These are phyloP conservation scores for Diploptera punctata DNA, from an alignment of 2,888 invertebrate species.

Conservation along the genomic window DNA sequence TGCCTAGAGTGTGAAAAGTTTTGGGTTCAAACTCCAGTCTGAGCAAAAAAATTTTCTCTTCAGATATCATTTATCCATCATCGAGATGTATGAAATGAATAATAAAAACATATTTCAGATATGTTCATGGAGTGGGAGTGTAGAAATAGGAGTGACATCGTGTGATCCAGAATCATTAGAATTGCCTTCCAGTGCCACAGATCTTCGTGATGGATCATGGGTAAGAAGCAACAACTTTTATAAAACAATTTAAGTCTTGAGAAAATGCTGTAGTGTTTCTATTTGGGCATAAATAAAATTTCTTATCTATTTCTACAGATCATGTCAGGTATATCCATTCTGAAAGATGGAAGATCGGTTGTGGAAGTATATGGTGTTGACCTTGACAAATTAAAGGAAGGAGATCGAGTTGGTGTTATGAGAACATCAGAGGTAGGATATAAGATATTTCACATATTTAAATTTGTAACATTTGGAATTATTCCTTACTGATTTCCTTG, in stretches of 20 bases:
- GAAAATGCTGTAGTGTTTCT: too few species aligned
- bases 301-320: conserved; percentile 61
- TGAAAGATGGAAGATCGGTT: conserved; percentile 83
- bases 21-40: too few species aligned
- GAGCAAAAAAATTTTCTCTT: too few species aligned
- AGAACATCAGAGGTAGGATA: conserved; percentile 74
- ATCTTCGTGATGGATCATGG: conserved; percentile 85
- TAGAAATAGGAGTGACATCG: conserved; percentile 77
- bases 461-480: too few species aligned
- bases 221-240: too few species aligned
- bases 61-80: too few species aligned
- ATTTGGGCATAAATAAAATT: too few species aligned
- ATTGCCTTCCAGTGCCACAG: conserved; percentile 78
- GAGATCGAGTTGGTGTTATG: conserved; percentile 85
- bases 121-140: conserved; percentile 78
- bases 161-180: conserved; percentile 71
- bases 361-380: conserved; percentile 86
- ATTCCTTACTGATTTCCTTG: too few species aligned
- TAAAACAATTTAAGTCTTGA: too few species aligned
- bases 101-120: conserved; percentile 71
- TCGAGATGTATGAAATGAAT: too few species aligned
- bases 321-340: conserved; percentile 85
- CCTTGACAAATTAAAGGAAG: conserved; percentile 81
- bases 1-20: too few species aligned
- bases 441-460: conserved; percentile 42